Evolutionary conservation across 1,140 invertebrate genomes (phyloP).

Genomic region (Oreohelix idahoensis): DNA sequence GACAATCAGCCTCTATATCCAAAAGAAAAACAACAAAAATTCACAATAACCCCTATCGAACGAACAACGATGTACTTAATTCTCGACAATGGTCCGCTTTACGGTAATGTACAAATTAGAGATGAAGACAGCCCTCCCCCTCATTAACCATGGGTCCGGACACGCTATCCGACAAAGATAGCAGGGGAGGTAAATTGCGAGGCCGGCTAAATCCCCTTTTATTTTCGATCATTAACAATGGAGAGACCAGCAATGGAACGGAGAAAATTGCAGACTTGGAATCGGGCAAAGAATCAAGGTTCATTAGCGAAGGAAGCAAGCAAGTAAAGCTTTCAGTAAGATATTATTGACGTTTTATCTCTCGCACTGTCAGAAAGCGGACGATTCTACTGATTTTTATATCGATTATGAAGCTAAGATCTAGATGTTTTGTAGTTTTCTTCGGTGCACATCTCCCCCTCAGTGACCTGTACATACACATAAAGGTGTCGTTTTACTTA

Average conservation of each 20-base stretch:
- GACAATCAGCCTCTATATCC: constrained; percentile 4
- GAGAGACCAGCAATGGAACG: constrained; percentile 18
- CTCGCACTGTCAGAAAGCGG: neutral
- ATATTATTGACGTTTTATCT: constrained; percentile 10
- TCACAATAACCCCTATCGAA: constrained; percentile 12
- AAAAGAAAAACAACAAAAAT: neutral
- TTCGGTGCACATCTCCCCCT: neutral
- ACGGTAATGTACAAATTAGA: constrained; percentile 17
- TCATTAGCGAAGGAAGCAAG: constrained; percentile 19
- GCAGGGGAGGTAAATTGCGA: constrained; percentile 18
- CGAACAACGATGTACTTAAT: constrained; percentile 19
- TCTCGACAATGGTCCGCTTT: constrained; percentile 18
- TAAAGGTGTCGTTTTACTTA: too few relatives aligned
- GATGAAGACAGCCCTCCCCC: neutral
- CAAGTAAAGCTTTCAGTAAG: neutral
- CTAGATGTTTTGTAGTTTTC: neutral
- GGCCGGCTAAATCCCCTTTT: constrained; percentile 7
- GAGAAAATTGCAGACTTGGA: constrained; percentile 8
- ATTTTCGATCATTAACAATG: constrained; percentile 20
- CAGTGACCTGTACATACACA: neutral
- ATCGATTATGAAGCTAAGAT: neutral
- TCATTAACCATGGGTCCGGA: neutral
- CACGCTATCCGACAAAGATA: constrained; percentile 19
- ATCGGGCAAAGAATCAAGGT: constrained; percentile 11
- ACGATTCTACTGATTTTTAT: neutral